phyloP scores from a whole-genome alignment of 2,797 vertebrate genomes.

The Tiaroga cobitis region DNA sequence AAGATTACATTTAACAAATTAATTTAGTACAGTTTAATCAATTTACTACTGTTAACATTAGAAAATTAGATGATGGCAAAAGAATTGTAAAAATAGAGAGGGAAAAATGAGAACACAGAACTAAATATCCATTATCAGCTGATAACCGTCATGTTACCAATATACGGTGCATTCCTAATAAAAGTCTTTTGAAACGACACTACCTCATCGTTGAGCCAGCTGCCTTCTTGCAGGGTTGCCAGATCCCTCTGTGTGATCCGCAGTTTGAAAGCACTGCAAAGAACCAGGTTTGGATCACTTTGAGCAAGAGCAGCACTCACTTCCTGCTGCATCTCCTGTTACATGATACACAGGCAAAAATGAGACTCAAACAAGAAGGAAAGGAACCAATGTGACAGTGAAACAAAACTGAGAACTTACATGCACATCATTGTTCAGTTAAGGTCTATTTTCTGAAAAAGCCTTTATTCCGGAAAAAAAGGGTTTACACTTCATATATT shows the following conservation, averaged over 20 bases:
- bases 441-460: neutral
- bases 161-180: neutral
- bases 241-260: constrained; percentile 89
- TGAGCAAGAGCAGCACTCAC: constrained; percentile 79
- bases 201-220: constrained; percentile 95
- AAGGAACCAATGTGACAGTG: neutral
- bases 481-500: neutral
- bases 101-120: neutral
- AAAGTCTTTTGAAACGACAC: constrained; percentile 56
- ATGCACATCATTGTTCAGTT: neutral
- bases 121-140: neutral
- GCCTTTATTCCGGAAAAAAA: neutral
- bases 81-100: neutral
- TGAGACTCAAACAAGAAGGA: neutral
- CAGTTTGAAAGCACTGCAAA: constrained; percentile 90
- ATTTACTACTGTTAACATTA: neutral
- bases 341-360: constrained; percentile 16
- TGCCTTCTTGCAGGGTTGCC: constrained; percentile 81
- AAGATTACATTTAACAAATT: neutral
- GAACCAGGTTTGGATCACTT: constrained; percentile 80
- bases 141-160: neutral
- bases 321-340: constrained; percentile 89
- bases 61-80: neutral
- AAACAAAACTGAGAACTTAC: neutral
- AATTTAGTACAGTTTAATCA: neutral